Evolutionary conservation across 1,140 invertebrate species (phyloP).

Genomic region (Thrips palmi): DNA sequence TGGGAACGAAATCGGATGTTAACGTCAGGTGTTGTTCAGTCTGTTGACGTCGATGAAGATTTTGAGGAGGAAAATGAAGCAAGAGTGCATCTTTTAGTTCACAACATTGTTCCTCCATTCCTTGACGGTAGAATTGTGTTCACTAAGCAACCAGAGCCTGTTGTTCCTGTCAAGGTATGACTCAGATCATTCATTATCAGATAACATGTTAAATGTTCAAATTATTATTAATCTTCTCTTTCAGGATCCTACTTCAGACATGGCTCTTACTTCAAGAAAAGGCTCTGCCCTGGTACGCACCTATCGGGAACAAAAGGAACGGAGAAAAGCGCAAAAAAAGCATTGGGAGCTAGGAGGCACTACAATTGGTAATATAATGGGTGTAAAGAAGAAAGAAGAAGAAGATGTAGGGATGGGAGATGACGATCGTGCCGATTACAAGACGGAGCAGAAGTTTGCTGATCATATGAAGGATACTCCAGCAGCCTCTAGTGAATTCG

Average conservation of each 20-base stretch:
- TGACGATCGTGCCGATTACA: conserved; percentile 52
- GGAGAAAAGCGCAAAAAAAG: conserved; percentile 90
- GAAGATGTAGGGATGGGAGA: conserved; percentile 35
- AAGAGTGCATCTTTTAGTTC: conserved; percentile 87
- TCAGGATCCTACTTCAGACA: conserved; percentile 91
- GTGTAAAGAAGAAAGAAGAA: conserved; percentile 68
- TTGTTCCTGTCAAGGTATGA: conserved; percentile 61
- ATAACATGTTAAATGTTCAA: conserved; percentile 8
- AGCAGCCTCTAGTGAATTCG: conserved; percentile 73
- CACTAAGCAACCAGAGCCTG: conserved; percentile 95
- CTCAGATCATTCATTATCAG: background rate
- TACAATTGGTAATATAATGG: conserved; percentile 93
- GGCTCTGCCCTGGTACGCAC: conserved; percentile 77
- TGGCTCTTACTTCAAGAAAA: conserved; percentile 94
- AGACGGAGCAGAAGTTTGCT: conserved; percentile 87
- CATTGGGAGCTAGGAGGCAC: conserved; percentile 98
- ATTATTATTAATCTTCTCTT: conserved; percentile 19
- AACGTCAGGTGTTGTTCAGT: conserved; percentile 84
- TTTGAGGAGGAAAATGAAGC: conserved; percentile 85
- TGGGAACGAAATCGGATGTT: conserved; percentile 99
- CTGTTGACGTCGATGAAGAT: conserved; percentile 78
- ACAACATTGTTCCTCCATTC: conserved; percentile 98
- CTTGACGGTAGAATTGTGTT: conserved; percentile 97
- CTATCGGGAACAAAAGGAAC: conserved; percentile 90
- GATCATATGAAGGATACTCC: conserved; percentile 66